Conservation (phyloP, 1,140 invertebrate genomes). For the Eupeodes corollae region DNA sequence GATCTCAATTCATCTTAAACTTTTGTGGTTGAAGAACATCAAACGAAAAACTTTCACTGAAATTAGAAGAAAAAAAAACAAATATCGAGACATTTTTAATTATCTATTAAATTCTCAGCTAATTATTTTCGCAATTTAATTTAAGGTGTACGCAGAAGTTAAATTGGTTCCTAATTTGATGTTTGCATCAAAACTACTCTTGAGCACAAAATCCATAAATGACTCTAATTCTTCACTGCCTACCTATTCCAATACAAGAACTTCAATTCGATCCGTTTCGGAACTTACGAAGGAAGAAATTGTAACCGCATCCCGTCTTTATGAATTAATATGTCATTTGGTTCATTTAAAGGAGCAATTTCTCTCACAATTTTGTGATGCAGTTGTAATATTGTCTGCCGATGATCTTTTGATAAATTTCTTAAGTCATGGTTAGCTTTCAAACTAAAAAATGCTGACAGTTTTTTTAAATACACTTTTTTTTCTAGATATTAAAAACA, state of each 20-base stretch:
- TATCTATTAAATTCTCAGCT: too few species aligned
- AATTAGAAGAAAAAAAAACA: too few species aligned
- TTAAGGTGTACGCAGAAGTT: slow-evolving; percentile 54
- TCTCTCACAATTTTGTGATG: slow-evolving; percentile 65
- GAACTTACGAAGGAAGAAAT: slow-evolving; percentile 48
- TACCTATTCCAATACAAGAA: slow-evolving; percentile 8
- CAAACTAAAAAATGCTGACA: background rate
- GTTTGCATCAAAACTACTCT: slow-evolving; percentile 55
- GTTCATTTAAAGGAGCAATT: slow-evolving; percentile 57
- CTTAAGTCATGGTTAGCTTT: slow-evolving; percentile 41
- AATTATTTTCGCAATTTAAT: too few species aligned
- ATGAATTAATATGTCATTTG: slow-evolving; percentile 58
- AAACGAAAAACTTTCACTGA: too few species aligned
- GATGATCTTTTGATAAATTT: slow-evolving; percentile 43
- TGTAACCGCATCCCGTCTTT: slow-evolving; percentile 51
- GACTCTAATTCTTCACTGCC: slow-evolving; percentile 22
- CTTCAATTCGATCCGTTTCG: slow-evolving; percentile 32
- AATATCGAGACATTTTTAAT: too few species aligned
- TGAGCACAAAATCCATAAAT: slow-evolving; percentile 27
- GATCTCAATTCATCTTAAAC: too few species aligned
- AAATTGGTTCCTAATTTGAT: slow-evolving; percentile 67
- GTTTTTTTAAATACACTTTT: slow-evolving; percentile 16
- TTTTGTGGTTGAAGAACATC: too few species aligned
- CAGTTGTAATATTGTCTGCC: slow-evolving; percentile 54
- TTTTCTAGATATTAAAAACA: slow-evolving; percentile 47